phyloP scores from a whole-genome alignment of 2,888 invertebrate species.

The Stramonita haemastoma region DNA sequence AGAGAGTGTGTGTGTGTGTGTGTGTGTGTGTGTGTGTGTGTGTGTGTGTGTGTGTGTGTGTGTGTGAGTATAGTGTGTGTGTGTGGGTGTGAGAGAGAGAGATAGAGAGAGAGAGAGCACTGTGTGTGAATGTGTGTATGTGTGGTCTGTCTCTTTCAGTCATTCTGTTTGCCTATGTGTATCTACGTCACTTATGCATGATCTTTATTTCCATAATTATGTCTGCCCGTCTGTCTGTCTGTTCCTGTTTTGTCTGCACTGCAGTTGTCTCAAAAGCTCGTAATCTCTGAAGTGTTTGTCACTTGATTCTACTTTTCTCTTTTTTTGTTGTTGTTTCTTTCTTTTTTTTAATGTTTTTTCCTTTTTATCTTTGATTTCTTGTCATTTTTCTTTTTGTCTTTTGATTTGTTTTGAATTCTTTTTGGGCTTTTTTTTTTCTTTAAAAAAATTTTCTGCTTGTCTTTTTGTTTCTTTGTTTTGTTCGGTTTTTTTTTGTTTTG shows the following conservation, averaged over 20 bases:
- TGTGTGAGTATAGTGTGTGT: not conserved
- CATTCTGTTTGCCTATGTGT: not conserved
- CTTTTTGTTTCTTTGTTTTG: too few relatives aligned
- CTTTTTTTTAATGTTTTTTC: not conserved
- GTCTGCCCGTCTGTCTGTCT: too few relatives aligned
- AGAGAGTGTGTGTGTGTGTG: not conserved
- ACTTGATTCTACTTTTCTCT: not conserved
- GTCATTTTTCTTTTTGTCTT: too few relatives aligned
- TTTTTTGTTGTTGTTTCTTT: not conserved
- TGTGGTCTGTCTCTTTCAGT: not conserved
- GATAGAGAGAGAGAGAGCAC: not conserved
- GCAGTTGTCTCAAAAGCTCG: too few relatives aligned
- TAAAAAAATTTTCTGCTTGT: too few relatives aligned
- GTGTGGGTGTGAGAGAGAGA: not conserved
- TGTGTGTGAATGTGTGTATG: not conserved
- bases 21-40: not conserved
- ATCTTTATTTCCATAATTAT: too few relatives aligned
- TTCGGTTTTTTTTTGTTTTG: too few relatives aligned
- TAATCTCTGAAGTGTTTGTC: too few relatives aligned
- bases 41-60: not conserved
- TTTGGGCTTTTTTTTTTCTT: too few relatives aligned
- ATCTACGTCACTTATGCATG: not conserved
- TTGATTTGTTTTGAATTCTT: too few relatives aligned
- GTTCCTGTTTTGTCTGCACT: too few relatives aligned
- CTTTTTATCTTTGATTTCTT: not conserved